Base-by-base conservation (phyloP, 2,888 invertebrate genomes). In the Pilophorus perplexus region DNA sequence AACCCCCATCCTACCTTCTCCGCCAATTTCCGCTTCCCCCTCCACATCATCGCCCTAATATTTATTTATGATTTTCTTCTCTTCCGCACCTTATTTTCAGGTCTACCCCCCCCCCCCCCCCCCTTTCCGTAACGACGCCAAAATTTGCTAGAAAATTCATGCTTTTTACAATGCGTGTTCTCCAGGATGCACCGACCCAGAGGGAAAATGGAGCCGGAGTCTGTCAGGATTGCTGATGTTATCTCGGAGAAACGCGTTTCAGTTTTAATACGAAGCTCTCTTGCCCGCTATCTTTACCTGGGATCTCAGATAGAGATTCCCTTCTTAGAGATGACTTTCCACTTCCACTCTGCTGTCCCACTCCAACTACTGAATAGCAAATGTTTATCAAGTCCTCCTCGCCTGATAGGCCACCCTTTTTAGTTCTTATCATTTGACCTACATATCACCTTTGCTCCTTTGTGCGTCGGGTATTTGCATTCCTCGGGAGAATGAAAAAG, bases 101-200 rank as follows among this genome's bases (percentile, higher is more conserved):
- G 4, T 14, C 3, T n/a, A n/a, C n/a, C n/a, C n/a, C 20, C 6
- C 38, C 16, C 25, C 8, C 20, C n/a, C 52, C 33, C 52, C 27
- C 20, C 23, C 44, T 59, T 23, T 18, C 16, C 14, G 42, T 8
- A 16, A 23, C 16, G 23, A 23, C 40, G 23, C 59, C 25, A 16
- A 59, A 59, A 42, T n/a, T 59, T 59, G 27, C 44, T 59, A 40
- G 59, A 59, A 59, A 59, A 59, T 59, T 42, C 59, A 59, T 59
- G 44, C n/a, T 23, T 37, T 42, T 23, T 46, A 46, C 25, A 46
- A 46, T 46, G 25, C 25, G 38, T 23, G 22, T 38, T 4, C 37
- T 54, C 16, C 12, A n/a, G 18, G 22, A 20, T 54, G 10, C 16
- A 23, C 8, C 5, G 10, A 6, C 20, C 20, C 3, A 37, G 22